Evolutionary conservation across 2,888 invertebrate genomes (phyloP).

Genomic region (Nemotelus pantherinus): DNA sequence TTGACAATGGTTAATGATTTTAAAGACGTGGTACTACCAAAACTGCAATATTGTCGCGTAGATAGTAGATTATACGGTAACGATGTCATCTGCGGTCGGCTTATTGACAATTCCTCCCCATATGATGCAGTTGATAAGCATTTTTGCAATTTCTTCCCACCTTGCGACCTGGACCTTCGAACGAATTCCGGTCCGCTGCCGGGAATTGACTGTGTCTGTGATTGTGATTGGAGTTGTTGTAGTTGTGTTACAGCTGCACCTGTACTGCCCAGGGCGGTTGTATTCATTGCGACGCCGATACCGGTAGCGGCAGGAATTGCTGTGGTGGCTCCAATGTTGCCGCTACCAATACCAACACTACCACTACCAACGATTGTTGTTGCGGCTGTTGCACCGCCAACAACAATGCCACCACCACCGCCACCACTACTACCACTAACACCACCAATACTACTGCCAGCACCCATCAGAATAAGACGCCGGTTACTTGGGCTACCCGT

Average conservation of each 20-base stretch:
- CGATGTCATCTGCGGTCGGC: slow-evolving; percentile 58
- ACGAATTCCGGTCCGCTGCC: slow-evolving; percentile 67
- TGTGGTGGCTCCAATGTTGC: slow-evolving; percentile 51
- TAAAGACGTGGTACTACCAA: slow-evolving; percentile 78
- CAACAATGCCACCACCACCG: slow-evolving; percentile 54
- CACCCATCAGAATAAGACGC: slow-evolving; percentile 54
- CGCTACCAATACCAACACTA: slow-evolving; percentile 50
- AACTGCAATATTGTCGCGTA: slow-evolving; percentile 94
- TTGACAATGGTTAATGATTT: slow-evolving; percentile 27
- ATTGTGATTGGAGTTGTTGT: slow-evolving; percentile 53
- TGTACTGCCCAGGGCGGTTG: slow-evolving; percentile 55
- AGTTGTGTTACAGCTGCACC: slow-evolving; percentile 53
- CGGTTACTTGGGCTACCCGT: slow-evolving; percentile 55
- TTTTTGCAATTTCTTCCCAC: slow-evolving; percentile 93
- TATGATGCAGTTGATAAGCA: slow-evolving; percentile 89
- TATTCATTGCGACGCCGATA: slow-evolving; percentile 49
- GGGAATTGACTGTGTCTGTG: slow-evolving; percentile 53
- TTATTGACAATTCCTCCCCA: slow-evolving; percentile 71
- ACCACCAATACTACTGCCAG: slow-evolving; percentile 54
- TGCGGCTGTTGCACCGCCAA: slow-evolving; percentile 50
- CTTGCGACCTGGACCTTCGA: slow-evolving; percentile 92
- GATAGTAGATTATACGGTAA: slow-evolving; percentile 74
- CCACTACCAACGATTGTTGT: slow-evolving; percentile 52
- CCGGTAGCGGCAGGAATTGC: slow-evolving; percentile 43
- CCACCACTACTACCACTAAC: slow-evolving; percentile 55